These are phyloP conservation scores for Cerastis rubricosa DNA, from an alignment of 2,888 invertebrate species.

Conservation along the genomic window DNA sequence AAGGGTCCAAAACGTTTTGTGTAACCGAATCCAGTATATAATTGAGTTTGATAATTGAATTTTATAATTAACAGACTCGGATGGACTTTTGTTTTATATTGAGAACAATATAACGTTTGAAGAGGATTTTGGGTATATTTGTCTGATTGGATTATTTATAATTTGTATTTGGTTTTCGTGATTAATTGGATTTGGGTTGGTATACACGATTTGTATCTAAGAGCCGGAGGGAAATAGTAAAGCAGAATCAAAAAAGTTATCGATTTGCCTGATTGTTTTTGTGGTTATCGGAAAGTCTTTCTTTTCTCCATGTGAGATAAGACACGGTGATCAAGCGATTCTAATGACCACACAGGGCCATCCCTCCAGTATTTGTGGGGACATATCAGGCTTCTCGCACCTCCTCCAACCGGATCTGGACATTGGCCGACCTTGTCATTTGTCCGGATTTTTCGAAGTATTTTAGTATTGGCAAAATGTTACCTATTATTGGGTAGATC, in stretches of 20 bases:
- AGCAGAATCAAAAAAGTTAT: not conserved
- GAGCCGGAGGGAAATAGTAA: not conserved
- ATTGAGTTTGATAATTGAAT: conserved; percentile 57
- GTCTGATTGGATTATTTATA: conserved; percentile 30
- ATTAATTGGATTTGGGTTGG: conserved; percentile 13
- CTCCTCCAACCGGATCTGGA: not conserved
- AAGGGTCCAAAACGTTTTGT: conserved; percentile 49
- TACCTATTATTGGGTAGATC: not conserved
- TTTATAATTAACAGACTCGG: conserved; percentile 55
- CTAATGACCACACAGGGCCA: not conserved
- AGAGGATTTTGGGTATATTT: conserved; percentile 18
- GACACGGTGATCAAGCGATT: not conserved
- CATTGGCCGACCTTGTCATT: not conserved
- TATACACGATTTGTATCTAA: not conserved
- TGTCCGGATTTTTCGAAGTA: not conserved
- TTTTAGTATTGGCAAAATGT: not conserved
- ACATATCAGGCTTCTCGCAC: not conserved
- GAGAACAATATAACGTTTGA: conserved; percentile 50
- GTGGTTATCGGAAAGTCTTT: not conserved
- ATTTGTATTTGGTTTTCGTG: conserved; percentile 6
- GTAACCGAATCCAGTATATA: conserved; percentile 36
- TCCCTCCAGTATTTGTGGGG: not conserved
- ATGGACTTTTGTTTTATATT: conserved; percentile 30
- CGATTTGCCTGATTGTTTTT: not conserved
- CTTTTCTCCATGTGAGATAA: not conserved